Percentiles rank a stretch among this genome's conserved stretches.
These are phyloP conservation scores for Loripinus fragilis DNA, from an alignment of 2,888 invertebrate species.

Conservation along the genomic window DNA sequence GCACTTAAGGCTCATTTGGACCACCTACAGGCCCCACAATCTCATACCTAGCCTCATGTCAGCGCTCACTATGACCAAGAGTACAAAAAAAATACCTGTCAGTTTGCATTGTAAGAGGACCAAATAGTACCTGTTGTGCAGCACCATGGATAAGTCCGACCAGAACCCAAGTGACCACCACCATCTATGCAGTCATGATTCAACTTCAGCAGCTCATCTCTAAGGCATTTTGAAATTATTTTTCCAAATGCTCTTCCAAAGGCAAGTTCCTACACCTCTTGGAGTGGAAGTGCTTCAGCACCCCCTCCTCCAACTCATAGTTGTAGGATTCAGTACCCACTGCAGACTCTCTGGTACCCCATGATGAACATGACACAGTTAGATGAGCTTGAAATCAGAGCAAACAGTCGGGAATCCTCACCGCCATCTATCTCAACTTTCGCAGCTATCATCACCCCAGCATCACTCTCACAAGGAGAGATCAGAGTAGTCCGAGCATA, in stretches of 20 bases:
- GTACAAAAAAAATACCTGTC: too few relatives aligned
- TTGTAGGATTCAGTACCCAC: background rate
- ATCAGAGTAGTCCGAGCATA: background rate
- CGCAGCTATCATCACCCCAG: background rate
- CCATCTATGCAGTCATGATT: slow-evolving; percentile 51
- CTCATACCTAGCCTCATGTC: too few relatives aligned
- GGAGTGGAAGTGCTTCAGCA: too few relatives aligned
- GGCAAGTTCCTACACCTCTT: too few relatives aligned
- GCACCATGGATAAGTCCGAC: slow-evolving; percentile 51
- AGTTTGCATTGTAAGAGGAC: too few relatives aligned
- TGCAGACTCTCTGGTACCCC: background rate
- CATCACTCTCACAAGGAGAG: slow-evolving; percentile 9
- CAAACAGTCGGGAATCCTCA: too few relatives aligned
- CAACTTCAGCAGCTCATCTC: slow-evolving; percentile 41
- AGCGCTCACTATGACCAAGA: too few relatives aligned
- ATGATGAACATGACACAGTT: background rate
- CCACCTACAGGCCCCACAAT: too few relatives aligned
- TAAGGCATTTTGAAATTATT: slow-evolving; percentile 22
- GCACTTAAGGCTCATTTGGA: too few relatives aligned
- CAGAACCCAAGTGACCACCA: slow-evolving; percentile 56
- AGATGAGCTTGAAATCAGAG: too few relatives aligned
- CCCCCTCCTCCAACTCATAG: too few relatives aligned
- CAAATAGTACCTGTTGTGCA: slow-evolving; percentile 46
- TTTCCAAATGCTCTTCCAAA: slow-evolving; percentile 12
- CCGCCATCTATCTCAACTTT: background rate